Percentiles rank a stretch among this genome's conserved stretches.
These are phyloP conservation scores for Sinotaia quadrata DNA, from an alignment of 2,888 invertebrate species.

Conservation along the genomic window DNA sequence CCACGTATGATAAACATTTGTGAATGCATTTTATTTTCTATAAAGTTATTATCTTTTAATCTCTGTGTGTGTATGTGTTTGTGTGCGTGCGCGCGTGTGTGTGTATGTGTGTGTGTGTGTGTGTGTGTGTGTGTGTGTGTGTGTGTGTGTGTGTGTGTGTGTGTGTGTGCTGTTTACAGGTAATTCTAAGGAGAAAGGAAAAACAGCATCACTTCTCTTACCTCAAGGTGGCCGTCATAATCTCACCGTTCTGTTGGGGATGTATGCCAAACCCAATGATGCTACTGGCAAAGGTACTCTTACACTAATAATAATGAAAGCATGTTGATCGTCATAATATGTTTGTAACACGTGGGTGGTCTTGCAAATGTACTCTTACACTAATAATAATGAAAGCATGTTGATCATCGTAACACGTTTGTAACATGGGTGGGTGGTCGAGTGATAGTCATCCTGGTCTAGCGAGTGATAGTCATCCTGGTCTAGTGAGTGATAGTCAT, in stretches of 20 bases:
- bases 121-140: slow-evolving; percentile 18
- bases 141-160: slow-evolving; percentile 4
- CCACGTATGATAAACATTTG: too few relatives aligned
- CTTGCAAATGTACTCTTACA: too few relatives aligned
- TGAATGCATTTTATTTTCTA: too few relatives aligned
- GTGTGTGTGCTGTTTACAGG: background rate
- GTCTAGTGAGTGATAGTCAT: too few relatives aligned
- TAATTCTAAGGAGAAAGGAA: background rate
- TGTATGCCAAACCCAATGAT: too few relatives aligned
- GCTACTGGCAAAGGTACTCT: background rate
- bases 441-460: too few relatives aligned
- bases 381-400: background rate
- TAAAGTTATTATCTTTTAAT: too few relatives aligned
- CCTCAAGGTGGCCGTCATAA: too few relatives aligned
- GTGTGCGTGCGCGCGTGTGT: too few relatives aligned
- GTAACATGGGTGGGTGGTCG: background rate
- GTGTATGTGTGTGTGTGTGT: background rate
- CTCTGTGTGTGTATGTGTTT: background rate
- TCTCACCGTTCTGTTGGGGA: too few relatives aligned
- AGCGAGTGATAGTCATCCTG: too few relatives aligned
- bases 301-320: background rate
- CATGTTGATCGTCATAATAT: background rate
- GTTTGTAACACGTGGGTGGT: background rate
- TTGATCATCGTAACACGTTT: background rate
- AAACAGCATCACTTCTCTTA: background rate